Evolutionary conservation across 2,113 vertebrate species (phyloP).

Genomic region (Hystrix brachyura): DNA sequence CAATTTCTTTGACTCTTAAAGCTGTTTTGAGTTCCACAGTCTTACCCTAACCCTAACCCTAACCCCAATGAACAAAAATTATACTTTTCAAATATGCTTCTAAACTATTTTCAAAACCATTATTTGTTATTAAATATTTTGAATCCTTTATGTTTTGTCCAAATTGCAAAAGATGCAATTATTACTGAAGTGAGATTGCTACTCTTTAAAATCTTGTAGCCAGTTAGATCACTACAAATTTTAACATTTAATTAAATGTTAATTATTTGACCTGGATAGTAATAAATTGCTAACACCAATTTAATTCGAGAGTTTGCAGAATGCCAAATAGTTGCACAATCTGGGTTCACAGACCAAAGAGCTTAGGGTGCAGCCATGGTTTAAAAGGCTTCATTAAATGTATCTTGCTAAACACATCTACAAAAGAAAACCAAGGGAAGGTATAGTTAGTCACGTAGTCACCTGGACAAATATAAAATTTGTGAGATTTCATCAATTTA

Average conservation of each 20-base stretch:
- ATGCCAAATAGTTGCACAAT: background rate
- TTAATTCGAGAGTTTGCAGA: background rate
- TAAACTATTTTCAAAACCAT: background rate
- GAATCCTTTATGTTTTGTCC: background rate
- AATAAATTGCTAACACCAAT: background rate
- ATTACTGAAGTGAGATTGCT: background rate
- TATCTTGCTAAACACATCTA: background rate
- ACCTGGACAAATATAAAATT: background rate
- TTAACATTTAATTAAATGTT: background rate
- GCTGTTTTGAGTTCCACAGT: background rate
- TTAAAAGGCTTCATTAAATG: background rate
- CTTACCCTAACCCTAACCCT: background rate
- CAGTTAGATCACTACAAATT: background rate
- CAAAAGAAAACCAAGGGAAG: accelerated
- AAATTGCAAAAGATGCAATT: background rate
- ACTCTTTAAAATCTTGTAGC: background rate
- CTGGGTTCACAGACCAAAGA: background rate
- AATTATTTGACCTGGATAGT: background rate
- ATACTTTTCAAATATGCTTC: background rate
- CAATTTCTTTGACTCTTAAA: background rate
- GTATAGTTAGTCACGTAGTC: accelerated
- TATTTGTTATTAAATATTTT: background rate
- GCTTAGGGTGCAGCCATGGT: background rate
- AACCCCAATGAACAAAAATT: background rate
- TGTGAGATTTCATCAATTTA: background rate